Evolutionary conservation across 2,888 invertebrate species (phyloP), one percentile per base, ranked within the genome.

Genomic region (Drosophila nigritarsus): DNA sequence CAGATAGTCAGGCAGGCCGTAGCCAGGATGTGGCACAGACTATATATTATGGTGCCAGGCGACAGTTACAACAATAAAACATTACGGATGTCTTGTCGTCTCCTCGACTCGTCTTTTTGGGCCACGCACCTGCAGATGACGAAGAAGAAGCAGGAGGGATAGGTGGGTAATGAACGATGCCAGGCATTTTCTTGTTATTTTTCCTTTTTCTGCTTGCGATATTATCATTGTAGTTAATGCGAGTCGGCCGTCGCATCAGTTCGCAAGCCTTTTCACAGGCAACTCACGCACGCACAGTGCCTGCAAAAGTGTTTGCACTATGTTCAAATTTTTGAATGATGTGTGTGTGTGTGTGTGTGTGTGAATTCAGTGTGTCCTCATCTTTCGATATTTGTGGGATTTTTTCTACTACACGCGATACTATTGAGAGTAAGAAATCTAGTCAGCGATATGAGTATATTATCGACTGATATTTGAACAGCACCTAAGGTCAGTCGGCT

Each of bases 21-120:
- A 27, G 65, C 29, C 82, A 81, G 83, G 82, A 83, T 83, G 73
- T 83, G 85, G 62, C 70, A 63, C 82, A 73, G 85, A 87, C 85
- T 84, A 87, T 87, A 86, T 87, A 83, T 87, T 84, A 83, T 70
- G 81, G 75, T 73, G 75, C 71, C 78, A 65, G 78, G 86, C 87
- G 88, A 87, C 88, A 88, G 82, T 87, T 84, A 88, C 88, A 87
- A 87, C 87, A 87, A 88, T 87, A 87, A 88, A 88, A 84, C 85
- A 88, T 88, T 87, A 81, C 81, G 82, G 75, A 82, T 75, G 55
- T 38, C 55, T 55, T 87, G 84, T 73, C 84, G 77, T 30, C 73
- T 78, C 70, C 72, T 78, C 83, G 45, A 20, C 45, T 45, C 45
- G 45, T 45, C 45, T 20, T 45, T 45, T 74, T 61, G 59, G 50